Evolutionary conservation across 2,888 invertebrate species (phyloP), one percentile per base, ranked within the genome.

Genomic region (Agonum fuliginosum): DNA sequence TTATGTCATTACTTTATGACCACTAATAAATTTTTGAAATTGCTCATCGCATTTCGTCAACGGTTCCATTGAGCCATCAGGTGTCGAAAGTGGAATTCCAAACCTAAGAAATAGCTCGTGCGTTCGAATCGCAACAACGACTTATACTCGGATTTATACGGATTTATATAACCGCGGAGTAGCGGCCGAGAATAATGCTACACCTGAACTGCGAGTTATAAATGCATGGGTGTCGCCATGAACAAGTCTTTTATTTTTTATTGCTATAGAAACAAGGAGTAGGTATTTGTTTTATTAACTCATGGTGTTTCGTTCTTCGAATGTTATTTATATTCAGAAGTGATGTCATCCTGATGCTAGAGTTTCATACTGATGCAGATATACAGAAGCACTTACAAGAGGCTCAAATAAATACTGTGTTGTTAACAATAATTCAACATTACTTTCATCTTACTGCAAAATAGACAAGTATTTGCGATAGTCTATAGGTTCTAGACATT

Each of bases 301-400:
- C 51, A 51, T 22, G 51, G 19, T 22, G 20, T 46, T 12, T n/a
- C 8, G 8, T 19, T 19, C n/a, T 51, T 22, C 3, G 51, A n/a
- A 30, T 30, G 30, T 30, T 30, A 51, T 51, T 51, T 51, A 51
- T 51, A 51, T 51, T 51, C 51, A 51, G 22, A 51, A 20, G 20
- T 51, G 51, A 51, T 51, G 51, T 51, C 51, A 51, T 12, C n/a
- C n/a, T n/a, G n/a, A n/a, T n/a, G n/a, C n/a, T n/a, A n/a, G n/a
- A n/a, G n/a, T n/a, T n/a, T n/a, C n/a, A n/a, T n/a, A n/a, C n/a
- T n/a, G n/a, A n/a, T n/a, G n/a, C n/a, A n/a, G n/a, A n/a, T n/a
- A n/a, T n/a, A n/a, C n/a, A n/a, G n/a, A n/a, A n/a, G n/a, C n/a
- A n/a, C n/a, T n/a, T n/a, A n/a, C n/a, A n/a, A n/a, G n/a, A n/a